Evolutionary conservation across 2,113 vertebrate species (phyloP).

Genomic region (Cyprinodon tularosa): DNA sequence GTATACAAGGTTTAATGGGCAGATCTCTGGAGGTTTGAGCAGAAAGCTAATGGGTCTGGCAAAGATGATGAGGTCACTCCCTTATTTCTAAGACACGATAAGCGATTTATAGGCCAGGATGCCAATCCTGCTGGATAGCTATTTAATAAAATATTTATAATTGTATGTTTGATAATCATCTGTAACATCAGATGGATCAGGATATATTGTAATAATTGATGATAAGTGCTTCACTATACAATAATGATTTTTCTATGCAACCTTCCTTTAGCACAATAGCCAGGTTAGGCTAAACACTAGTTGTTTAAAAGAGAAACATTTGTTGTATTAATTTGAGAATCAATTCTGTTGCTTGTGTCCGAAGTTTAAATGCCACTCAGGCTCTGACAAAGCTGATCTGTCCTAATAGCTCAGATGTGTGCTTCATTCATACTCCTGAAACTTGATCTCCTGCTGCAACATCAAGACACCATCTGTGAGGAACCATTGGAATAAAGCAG

Average conservation of each 20-base stretch:
- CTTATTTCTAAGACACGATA: conserved; percentile 47
- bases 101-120: conserved; percentile 52
- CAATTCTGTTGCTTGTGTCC: not conserved
- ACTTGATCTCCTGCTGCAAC: conserved; percentile 67
- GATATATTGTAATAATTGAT: conserved; percentile 17
- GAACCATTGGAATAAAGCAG: conserved; percentile 63
- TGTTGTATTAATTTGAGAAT: conserved; percentile 22
- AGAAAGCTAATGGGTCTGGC: conserved; percentile 73
- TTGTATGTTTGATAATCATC: conserved; percentile 28
- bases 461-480: conserved; percentile 77
- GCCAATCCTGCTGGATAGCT: conserved; percentile 41
- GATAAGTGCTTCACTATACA: not conserved
- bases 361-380: conserved; percentile 22
- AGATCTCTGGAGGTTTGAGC: conserved; percentile 59
- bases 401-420: conserved; percentile 41
- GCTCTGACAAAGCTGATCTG: conserved; percentile 34
- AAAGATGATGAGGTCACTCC: conserved; percentile 77
- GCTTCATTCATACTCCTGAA: conserved; percentile 57
- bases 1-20: conserved; percentile 82
- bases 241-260: conserved; percentile 4
- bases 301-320: conserved; percentile 2
- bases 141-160: conserved; percentile 62
- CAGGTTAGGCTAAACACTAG: conserved; percentile 1
- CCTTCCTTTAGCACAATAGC: not conserved
- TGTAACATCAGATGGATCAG: conserved; percentile 2